Conservation (phyloP, 2,797 vertebrate species). For the Amazona finschi region DNA sequence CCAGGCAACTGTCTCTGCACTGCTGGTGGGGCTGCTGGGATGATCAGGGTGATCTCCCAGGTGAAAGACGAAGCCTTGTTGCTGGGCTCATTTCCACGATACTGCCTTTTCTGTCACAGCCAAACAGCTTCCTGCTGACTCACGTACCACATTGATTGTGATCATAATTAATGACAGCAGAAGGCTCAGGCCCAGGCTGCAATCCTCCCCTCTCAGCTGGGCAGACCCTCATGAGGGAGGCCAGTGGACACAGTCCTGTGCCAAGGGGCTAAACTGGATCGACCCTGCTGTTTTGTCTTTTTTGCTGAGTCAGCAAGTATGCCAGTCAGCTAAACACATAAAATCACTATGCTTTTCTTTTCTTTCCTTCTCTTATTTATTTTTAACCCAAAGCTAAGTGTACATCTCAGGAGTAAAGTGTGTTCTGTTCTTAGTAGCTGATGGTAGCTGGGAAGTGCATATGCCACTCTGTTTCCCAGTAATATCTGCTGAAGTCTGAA, state of each 20-base stretch:
- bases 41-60: not conserved
- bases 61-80: not conserved
- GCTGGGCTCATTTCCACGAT: fast-evolving
- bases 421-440: not conserved
- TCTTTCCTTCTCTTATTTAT: not conserved
- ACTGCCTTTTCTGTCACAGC: not conserved
- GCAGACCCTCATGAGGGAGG: fast-evolving
- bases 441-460: not conserved
- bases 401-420: not conserved
- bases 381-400: not conserved
- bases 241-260: too few species aligned
- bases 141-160: fast-evolving
- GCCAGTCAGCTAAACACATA: not conserved
- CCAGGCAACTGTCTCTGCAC: not conserved
- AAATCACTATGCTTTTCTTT: not conserved
- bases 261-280: fast-evolving
- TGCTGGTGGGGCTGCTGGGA: not conserved
- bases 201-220: not conserved
- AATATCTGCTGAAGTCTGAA: not conserved
- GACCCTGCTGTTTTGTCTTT: not conserved
- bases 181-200: not conserved
- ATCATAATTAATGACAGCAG: not conserved
- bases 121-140: not conserved
- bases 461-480: not conserved
- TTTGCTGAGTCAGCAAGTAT: not conserved